Evolutionary conservation across 2,888 invertebrate genomes (phyloP).

Genomic region (Trypoxylon attenuatum): DNA sequence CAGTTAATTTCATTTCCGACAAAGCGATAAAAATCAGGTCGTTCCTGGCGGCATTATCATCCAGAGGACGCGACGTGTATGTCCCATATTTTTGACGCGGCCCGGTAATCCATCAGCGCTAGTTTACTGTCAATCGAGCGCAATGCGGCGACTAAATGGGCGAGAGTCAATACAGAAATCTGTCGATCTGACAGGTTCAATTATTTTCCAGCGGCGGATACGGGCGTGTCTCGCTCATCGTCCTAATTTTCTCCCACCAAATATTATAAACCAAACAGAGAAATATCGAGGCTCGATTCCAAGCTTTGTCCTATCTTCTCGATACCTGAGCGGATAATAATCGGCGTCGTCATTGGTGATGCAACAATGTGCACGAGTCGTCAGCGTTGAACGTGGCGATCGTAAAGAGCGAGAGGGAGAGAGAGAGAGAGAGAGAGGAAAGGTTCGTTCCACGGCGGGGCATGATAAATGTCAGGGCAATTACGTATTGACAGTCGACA

Average conservation of each 20-base stretch:
- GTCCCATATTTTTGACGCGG: not conserved
- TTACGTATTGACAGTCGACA: slow-evolving; percentile 60
- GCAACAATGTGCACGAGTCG: slow-evolving; percentile 6
- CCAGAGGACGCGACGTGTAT: no score
- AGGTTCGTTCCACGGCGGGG: slow-evolving; percentile 10
- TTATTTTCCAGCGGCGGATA: no score
- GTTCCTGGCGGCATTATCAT: not conserved
- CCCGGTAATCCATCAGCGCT: not conserved
- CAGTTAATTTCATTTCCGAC: not conserved
- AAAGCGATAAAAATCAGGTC: not conserved
- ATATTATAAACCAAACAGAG: no score
- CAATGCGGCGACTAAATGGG: not conserved
- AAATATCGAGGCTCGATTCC: no score
- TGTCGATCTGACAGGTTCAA: slow-evolving; percentile 16
- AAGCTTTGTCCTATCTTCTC: no score
- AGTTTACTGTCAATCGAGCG: not conserved
- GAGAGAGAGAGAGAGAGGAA: slow-evolving; percentile 8
- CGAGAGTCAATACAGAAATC: not conserved
- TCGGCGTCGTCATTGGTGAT: slow-evolving; percentile 6
- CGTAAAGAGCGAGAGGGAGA: slow-evolving; percentile 12
- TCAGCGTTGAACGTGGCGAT: slow-evolving; percentile 2
- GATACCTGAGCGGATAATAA: no score
- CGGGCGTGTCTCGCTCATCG: no score
- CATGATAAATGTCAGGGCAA: slow-evolving; percentile 61
- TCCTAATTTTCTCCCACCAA: no score